A percentile compares a stretch with the other conserved stretches of the same genome.
Conservation (phyloP, 2,797 vertebrate genomes). For the Falco biarmicus region DNA sequence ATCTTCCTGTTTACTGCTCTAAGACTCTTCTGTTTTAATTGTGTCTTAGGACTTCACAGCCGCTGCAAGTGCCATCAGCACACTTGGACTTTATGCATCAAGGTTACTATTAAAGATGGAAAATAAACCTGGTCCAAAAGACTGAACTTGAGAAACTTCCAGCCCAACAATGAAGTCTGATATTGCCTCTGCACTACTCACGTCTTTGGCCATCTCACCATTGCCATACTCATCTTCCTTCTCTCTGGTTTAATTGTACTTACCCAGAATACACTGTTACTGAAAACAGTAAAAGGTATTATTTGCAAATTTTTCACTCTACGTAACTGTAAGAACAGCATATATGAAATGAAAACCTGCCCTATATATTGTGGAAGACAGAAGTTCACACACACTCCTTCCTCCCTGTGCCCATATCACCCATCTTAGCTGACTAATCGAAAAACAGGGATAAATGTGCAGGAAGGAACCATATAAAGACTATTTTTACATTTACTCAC, state of each 20-base stretch:
- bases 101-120: not conserved
- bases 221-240: not conserved
- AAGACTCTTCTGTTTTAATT: not conserved
- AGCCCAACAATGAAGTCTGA: not conserved
- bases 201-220: not conserved
- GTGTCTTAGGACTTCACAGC: not conserved
- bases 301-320: not conserved
- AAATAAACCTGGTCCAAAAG: not conserved
- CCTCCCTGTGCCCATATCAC: not conserved
- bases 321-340: not conserved
- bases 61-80: not conserved
- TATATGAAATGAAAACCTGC: not conserved
- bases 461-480: not conserved
- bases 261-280: not conserved
- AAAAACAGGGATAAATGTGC: not conserved
- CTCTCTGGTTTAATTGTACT: not conserved
- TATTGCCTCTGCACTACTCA: not conserved
- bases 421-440: not conserved
- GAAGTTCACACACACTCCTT: not conserved
- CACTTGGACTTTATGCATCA: not conserved
- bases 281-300: not conserved
- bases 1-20: not conserved
- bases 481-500: not conserved
- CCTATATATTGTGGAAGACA: not conserved
- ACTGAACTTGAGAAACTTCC: not conserved